Evolutionary conservation across 2,113 vertebrate genomes (phyloP).

Genomic region (Regulus satrapa): DNA sequence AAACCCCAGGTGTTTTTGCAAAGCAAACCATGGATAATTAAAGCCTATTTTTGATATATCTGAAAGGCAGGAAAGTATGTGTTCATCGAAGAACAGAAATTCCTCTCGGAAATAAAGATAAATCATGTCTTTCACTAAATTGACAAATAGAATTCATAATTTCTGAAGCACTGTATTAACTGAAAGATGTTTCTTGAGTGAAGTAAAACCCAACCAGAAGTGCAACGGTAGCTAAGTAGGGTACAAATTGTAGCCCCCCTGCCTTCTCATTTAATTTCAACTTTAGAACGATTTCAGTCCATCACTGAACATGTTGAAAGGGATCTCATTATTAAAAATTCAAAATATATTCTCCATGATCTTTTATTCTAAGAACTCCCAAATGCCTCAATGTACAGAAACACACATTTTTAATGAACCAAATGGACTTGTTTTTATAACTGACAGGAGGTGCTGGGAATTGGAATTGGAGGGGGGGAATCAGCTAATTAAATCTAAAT

Average conservation of each 20-base stretch:
- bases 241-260: background rate
- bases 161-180: background rate
- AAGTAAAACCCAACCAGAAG: background rate
- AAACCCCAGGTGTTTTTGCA: background rate
- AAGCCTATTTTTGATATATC: background rate
- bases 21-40: background rate
- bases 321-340: slow-evolving; percentile 56
- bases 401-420: slow-evolving; percentile 69
- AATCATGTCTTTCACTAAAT: background rate
- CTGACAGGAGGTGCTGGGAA: slow-evolving; percentile 53
- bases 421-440: slow-evolving; percentile 65
- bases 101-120: background rate
- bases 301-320: slow-evolving; percentile 35
- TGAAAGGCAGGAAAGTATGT: background rate
- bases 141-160: background rate
- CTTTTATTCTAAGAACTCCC: slow-evolving; percentile 56
- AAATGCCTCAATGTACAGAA: slow-evolving; percentile 59
- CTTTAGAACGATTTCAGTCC: slow-evolving; percentile 23
- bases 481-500: slow-evolving; percentile 60
- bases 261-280: slow-evolving; percentile 26
- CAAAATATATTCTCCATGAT: slow-evolving; percentile 51
- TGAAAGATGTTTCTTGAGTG: background rate
- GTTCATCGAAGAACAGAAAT: background rate
- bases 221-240: background rate
- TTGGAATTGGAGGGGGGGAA: slow-evolving; percentile 5